These are phyloP conservation scores for Apodemus agrarius DNA, from an alignment of 2,797 vertebrate genomes.

Conservation along the genomic window DNA sequence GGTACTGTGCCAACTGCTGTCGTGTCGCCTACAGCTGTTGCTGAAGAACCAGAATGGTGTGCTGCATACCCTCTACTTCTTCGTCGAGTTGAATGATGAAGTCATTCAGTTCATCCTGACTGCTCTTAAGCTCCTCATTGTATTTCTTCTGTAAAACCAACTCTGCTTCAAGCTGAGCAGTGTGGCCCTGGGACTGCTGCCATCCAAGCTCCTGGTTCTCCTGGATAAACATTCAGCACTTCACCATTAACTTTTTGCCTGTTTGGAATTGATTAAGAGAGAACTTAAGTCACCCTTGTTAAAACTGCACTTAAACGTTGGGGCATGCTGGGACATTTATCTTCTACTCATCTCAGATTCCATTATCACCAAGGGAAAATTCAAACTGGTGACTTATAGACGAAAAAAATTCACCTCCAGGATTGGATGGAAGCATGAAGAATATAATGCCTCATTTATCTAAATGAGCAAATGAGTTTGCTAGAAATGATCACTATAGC, in stretches of 20 bases:
- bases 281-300: conserved; percentile 83
- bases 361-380: conserved; percentile 83
- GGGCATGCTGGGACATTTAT: conserved; percentile 83
- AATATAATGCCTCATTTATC: conserved; percentile 78
- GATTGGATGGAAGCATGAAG: conserved; percentile 83
- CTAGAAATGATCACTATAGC: conserved; percentile 81
- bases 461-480: conserved; percentile 78
- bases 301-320: conserved; percentile 80
- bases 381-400: conserved; percentile 77
- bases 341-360: conserved; percentile 82
- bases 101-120: conserved; percentile 98
- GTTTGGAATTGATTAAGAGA: conserved; percentile 91
- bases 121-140: conserved; percentile 99
- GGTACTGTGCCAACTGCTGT: conserved; percentile 91
- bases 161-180: conserved; percentile 99
- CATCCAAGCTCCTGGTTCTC: conserved; percentile 99
- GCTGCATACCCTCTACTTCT: conserved; percentile 99
- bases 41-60: conserved; percentile 97
- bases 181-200: conserved; percentile 99
- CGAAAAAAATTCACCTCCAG: conserved; percentile 82
- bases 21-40: conserved; percentile 95
- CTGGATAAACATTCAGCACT: conserved; percentile 99
- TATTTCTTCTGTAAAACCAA: conserved; percentile 99
- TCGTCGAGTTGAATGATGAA: conserved; percentile 99
- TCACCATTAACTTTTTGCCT: conserved; percentile 99